Evolutionary conservation across 2,797 vertebrate genomes (phyloP), one percentile per base, ranked within the genome.

Genomic region (Scomberomorus guttatus): DNA sequence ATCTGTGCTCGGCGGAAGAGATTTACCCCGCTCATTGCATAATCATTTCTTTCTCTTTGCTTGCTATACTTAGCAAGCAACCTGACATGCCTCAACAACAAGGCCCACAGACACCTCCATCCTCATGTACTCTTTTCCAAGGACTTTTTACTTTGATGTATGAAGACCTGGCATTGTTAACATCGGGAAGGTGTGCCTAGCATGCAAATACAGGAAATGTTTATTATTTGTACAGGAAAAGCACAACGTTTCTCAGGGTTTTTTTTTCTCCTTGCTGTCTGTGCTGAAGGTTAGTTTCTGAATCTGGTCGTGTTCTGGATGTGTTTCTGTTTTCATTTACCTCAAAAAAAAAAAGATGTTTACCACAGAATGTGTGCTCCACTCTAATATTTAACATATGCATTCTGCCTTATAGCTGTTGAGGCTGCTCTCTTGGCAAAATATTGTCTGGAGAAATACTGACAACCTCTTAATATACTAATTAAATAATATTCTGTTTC

Each of bases 151-250:
- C 86, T 93, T 93, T 92, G 83, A 89, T 93, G 91, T 88, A 66
- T 78, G 24, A 77, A 88, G 87, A 92, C 88, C 86, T 87, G 92
- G 86, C 82, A 90, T 77, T 77, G 90, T 88, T 90, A 87, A 81
- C 79, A 75, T 69, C 51, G 51, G 81, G 76, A 77, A 85, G 22
- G 32, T 80, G 86, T 80, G 86, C 87, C 52, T 22, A 44, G 92
- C 90, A 94, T 94, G 84, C 83, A 94, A 92, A 95, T 90, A 71
- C 55, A 58, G 64, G 15, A 59, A 61, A 74, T 87, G 83, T 93
- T 92, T 91, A 85, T 91, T 81, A 80, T 60, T 85, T 83, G 65
- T 81, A 84, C 59, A 81, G 85, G 68, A 80, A 81, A 82, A 74
- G 48, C 29, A 24, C 17, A 52, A 65, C 59, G 71, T 84, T 87